phyloP scores from a whole-genome alignment of 2,113 vertebrate species.

The Silurus glanis region DNA sequence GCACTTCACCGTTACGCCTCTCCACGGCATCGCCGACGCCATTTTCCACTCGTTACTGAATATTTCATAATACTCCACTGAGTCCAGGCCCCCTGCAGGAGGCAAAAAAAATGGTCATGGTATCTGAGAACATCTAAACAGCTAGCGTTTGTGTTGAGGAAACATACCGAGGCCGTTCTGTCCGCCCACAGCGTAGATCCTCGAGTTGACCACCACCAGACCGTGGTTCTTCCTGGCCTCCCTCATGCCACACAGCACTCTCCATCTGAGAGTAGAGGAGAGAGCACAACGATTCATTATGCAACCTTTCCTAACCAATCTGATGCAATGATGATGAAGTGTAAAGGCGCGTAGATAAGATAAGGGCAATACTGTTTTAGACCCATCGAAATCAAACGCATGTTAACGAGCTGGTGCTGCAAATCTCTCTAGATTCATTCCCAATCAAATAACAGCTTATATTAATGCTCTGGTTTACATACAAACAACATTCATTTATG shows the following conservation, averaged over 20 bases:
- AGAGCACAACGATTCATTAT: not conserved
- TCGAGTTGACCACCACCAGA: constrained; percentile 90
- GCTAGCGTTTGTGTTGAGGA: not conserved
- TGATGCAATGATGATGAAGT: not conserved
- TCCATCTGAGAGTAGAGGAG: constrained; percentile 78
- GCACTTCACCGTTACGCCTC: constrained; percentile 94
- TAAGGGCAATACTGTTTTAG: not conserved
- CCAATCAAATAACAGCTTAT: not conserved
- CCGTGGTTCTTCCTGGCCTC: constrained; percentile 96
- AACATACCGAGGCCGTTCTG: constrained; percentile 87
- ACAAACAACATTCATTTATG: not conserved
- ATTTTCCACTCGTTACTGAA: constrained; percentile 89
- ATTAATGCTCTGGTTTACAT: not conserved
- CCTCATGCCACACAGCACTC: constrained; percentile 91
- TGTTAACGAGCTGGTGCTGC: not conserved
- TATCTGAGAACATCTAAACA: not conserved
- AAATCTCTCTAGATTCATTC: not conserved
- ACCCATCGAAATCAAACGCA: not conserved
- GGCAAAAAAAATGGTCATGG: not conserved
- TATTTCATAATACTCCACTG: constrained; percentile 94
- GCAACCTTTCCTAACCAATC: not conserved
- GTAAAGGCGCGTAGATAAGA: not conserved
- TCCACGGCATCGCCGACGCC: constrained; percentile 92
- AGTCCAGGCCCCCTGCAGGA: constrained; percentile 88
- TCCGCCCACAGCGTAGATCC: constrained; percentile 95